These are phyloP conservation scores for Coranthus polyacanthus DNA, from an alignment of 2,797 vertebrate genomes.

Conservation along the genomic window DNA sequence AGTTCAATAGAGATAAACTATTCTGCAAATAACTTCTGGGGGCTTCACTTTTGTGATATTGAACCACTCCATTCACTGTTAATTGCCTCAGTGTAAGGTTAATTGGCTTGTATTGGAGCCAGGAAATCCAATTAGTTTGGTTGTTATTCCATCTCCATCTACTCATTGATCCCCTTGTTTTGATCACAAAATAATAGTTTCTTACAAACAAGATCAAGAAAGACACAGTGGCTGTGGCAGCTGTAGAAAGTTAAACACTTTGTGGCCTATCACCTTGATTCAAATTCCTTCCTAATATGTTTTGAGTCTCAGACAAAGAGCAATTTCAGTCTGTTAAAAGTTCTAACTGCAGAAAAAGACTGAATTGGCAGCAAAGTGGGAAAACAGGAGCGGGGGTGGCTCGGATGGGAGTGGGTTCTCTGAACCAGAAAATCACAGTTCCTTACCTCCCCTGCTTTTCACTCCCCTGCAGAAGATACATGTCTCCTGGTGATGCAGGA, in stretches of 20 bases:
- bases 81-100: conserved; percentile 84
- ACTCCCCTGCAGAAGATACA: background rate
- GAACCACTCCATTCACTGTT: conserved; percentile 80
- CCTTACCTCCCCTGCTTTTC: conserved; percentile 31
- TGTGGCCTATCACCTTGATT: conserved; percentile 31
- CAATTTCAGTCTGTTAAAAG: conserved; percentile 39
- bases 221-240: conserved; percentile 34
- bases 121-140: conserved; percentile 79
- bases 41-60: conserved; percentile 75
- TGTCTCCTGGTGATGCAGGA: conserved; percentile 11
- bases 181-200: conserved; percentile 76
- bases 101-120: conserved; percentile 83
- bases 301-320: conserved; percentile 32
- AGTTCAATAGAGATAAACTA: conserved; percentile 75
- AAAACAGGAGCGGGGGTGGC: background rate
- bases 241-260: conserved; percentile 10
- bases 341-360: conserved; percentile 29
- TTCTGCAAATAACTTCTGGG: conserved; percentile 69
- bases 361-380: conserved; percentile 21
- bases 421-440: conserved; percentile 59
- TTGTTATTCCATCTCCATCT: conserved; percentile 75
- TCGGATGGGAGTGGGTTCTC: conserved; percentile 17
- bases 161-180: conserved; percentile 77
- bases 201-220: conserved; percentile 61
- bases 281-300: conserved; percentile 32